Evolutionary conservation across 2,113 vertebrate genomes (phyloP), one percentile per base, ranked within the genome.

Genomic region (Calyptommatus sinebrachiatus): DNA sequence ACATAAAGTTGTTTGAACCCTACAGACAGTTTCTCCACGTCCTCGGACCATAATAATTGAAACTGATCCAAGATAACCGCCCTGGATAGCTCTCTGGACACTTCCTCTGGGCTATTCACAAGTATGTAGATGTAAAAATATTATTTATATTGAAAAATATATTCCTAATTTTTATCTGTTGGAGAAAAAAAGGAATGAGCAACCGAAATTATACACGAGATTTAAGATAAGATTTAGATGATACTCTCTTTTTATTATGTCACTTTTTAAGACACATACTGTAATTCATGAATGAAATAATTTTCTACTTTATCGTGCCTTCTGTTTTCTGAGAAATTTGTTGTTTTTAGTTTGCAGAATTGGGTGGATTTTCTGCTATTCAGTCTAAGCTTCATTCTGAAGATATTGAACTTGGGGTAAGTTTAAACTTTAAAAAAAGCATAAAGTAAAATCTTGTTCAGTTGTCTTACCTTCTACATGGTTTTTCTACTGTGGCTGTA

Each of bases 321-420:
- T 16, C 29, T 12, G 20, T 73, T 24, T 31, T 18, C 14, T 76
- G 0, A 10, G 10, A n/a, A 41, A 35, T 26, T 84, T 12, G 53
- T 31, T 83, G 77, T 66, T 29, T 92, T 86, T 84, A 99, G 98
- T 99, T 99, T 94, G 98, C 98, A 83, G 98, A 99, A 91, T 90
- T 99, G 93, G 98, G 97, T 86, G 98, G 98, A 85, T 97, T 99
- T 94, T 94, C 96, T 80, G 97, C 98, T 89, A 99, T 99, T 92
- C 98, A 99, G 91, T 91, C 95, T 20, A 99, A 99, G 84, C 96
- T 99, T 79, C 97, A 97, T 92, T 92, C 95, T 16, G 98, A 99
- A 79, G 96, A 98, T 86, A 96, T 99, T 48, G 98, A 99, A 92
- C 98, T 99, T 84, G 97, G 96, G 91, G 98, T 99, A 93, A 97